These are phyloP conservation scores for Atherix ibis DNA, from an alignment of 2,888 invertebrate genomes.

Conservation along the genomic window DNA sequence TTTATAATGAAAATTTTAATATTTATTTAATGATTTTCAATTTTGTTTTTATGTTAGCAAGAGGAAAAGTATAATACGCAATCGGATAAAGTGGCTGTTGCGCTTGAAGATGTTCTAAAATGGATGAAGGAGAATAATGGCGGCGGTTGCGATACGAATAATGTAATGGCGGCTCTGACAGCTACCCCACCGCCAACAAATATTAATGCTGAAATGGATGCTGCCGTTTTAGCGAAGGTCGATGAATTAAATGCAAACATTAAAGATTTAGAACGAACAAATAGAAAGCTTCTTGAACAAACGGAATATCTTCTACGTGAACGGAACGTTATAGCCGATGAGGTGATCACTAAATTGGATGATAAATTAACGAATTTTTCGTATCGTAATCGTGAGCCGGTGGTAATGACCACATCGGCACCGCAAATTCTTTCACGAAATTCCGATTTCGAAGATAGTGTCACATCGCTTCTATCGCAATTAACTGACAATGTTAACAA, in stretches of 20 bases:
- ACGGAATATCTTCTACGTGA: conserved; percentile 20
- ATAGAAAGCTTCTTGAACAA: conserved; percentile 20
- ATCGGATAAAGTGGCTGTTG: conserved; percentile 25
- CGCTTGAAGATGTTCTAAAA: conserved; percentile 27
- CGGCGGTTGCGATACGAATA: conserved; percentile 17
- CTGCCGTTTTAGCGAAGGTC: too few species aligned
- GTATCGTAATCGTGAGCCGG: conserved; percentile 13
- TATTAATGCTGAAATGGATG: conserved; percentile 20
- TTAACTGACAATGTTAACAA: conserved; percentile 31
- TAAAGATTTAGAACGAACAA: conserved; percentile 17
- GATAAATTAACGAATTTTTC: conserved; percentile 24
- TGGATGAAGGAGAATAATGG: conserved; percentile 29
- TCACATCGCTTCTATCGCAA: conserved; percentile 32
- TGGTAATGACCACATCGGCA: conserved; percentile 13
- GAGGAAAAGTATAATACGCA: conserved; percentile 30
- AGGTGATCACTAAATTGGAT: conserved; percentile 24
- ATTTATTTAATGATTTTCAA: neutral
- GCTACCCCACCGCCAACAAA: too few species aligned
- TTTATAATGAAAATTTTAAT: neutral
- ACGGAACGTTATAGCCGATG: conserved; percentile 21
- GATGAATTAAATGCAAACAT: conserved; percentile 20
- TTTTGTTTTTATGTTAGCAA: conserved; percentile 18
- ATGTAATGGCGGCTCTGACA: too few species aligned
- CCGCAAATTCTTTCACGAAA: conserved; percentile 22
- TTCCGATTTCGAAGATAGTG: conserved; percentile 32